Evolutionary conservation across 2,113 vertebrate species (phyloP).

Genomic region (Conger conger): DNA sequence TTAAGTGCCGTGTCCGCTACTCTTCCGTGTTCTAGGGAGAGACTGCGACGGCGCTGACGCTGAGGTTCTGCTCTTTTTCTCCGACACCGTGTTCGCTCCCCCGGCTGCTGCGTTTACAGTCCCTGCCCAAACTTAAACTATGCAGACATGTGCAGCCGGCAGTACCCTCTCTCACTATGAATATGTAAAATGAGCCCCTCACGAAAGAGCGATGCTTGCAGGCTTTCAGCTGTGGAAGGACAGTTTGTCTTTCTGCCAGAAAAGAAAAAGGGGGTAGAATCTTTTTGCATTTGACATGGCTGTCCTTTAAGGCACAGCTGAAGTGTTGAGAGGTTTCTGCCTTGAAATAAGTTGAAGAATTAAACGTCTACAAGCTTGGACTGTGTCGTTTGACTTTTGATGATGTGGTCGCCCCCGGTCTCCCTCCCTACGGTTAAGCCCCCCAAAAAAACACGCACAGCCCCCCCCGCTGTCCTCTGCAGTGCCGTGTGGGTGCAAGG

Average conservation of each 20-base stretch:
- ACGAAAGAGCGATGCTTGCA: not conserved
- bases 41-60: not conserved
- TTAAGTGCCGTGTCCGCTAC: constrained; percentile 34
- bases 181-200: constrained; percentile 17
- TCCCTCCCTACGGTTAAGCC: not conserved
- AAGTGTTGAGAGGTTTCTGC: not conserved
- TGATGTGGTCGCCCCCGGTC: not conserved
- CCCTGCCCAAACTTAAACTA: not conserved
- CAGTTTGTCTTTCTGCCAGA: not conserved
- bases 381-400: not conserved
- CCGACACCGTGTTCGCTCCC: not conserved
- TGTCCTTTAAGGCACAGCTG: not conserved
- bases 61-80: too few relatives aligned
- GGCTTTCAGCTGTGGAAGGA: not conserved
- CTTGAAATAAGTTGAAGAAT: not conserved
- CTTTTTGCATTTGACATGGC: not conserved
- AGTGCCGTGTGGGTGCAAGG: not conserved
- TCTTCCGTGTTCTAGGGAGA: not conserved
- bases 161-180: constrained; percentile 4
- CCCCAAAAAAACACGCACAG: too few relatives aligned
- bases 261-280: not conserved
- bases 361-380: not conserved
- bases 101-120: not conserved
- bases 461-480: not conserved
- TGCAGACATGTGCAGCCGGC: not conserved